Evolutionary conservation across 1,140 invertebrate genomes (phyloP).

Genomic region (Drosophila orena): DNA sequence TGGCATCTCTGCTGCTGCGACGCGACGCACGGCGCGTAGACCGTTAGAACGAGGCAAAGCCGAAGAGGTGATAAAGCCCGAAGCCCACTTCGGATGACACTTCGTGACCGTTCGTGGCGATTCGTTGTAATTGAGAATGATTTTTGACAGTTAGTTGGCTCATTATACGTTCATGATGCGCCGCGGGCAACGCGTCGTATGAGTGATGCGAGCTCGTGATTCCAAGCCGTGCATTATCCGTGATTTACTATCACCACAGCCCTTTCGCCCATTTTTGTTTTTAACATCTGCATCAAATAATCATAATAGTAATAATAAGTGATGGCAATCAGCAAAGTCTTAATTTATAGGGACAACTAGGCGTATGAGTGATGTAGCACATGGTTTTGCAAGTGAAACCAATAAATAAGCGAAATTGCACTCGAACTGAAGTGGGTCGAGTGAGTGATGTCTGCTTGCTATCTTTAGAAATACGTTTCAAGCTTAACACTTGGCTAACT

Average conservation of each 20-base stretch:
- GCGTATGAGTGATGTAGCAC: slow-evolving; percentile 12
- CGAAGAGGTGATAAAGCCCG: slow-evolving; percentile 8
- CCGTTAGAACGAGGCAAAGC: slow-evolving; percentile 51
- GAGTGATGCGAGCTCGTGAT: slow-evolving; percentile 22
- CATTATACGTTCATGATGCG: slow-evolving; percentile 46
- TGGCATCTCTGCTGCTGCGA: slow-evolving; percentile 3
- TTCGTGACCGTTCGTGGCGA: slow-evolving; percentile 7
- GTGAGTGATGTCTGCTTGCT: background rate
- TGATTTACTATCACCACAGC: slow-evolving; percentile 14
- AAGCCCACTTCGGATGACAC: slow-evolving; percentile 1
- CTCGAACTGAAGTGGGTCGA: background rate
- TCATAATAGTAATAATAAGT: background rate
- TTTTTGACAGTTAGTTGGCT: slow-evolving; percentile 62
- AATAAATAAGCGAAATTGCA: background rate
- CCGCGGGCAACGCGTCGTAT: slow-evolving; percentile 31
- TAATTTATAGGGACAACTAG: background rate
- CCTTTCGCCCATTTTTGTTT: background rate
- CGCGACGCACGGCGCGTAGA: slow-evolving; percentile 12
- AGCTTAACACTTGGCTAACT: background rate
- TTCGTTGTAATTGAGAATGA: slow-evolving; percentile 37
- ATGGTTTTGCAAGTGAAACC: background rate
- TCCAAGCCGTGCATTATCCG: slow-evolving; percentile 7
- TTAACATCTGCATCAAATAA: background rate
- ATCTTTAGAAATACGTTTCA: background rate
- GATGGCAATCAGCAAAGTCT: background rate